Evolutionary conservation across 1,140 invertebrate genomes (phyloP), one percentile per base, ranked within the genome.

Genomic region (Drosophila orena): DNA sequence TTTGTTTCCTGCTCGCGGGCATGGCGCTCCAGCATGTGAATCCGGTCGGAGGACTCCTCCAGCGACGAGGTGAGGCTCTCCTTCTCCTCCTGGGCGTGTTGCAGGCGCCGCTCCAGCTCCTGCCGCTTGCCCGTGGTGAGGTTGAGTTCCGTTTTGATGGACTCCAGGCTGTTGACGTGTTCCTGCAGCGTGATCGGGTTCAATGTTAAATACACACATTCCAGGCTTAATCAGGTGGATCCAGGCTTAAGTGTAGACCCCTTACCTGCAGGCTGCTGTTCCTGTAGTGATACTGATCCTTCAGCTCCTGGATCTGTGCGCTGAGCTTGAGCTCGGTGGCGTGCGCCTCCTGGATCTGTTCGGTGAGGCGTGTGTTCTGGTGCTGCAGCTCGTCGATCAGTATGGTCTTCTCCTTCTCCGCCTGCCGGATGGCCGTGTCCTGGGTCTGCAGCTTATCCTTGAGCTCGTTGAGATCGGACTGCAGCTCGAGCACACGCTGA

Each of bases 41-140:
- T 97, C 90, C 97, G 95, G 93, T 98, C 97, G 53, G 96, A 95
- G 35, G 97, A 96, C 93, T 98, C 97, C 78, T 98, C 97, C 54
- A 98, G 93, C 49, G 96, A 95, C 20, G 95, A 94, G 37, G 95
- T 94, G 27, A 98, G 93, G 53, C 94, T 94, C 61, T 98, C 96
- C 81, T 97, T 94, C 92, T 98, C 97, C 52, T 95, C 94, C 4
- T 95, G 93, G 7, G 97, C 93, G 53, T 94, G 93, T 55, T 96
- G 94, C 57, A 97, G 93, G 81, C 97, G 94, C 86, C 95, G 95
- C 92, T 98, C 97, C 62, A 98, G 92, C 77, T 98, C 97, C 52
- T 94, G 94, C 88, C 97, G 97, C 91, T 97, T 97, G 81, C 97
- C 96, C 30, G 95, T 95, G 53, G 98, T 95, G 62, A 98, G 92